Conservation (phyloP, 2,888 invertebrate genomes). For the Hedychridium roseum region DNA sequence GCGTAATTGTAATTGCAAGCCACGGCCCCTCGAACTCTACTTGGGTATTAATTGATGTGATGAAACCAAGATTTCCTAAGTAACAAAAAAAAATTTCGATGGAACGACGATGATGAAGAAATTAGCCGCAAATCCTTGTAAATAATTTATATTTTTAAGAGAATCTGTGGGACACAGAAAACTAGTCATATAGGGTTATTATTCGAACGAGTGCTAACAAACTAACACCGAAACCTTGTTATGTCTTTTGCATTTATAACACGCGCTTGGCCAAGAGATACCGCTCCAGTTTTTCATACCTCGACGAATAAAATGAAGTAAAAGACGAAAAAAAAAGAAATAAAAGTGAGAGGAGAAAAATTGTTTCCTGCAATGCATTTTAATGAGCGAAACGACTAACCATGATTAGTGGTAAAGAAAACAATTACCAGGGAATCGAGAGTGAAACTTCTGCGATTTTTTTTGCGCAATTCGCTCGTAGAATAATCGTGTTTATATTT, state of each 20-base stretch:
- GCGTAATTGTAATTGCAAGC: conserved; percentile 39
- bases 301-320: conserved; percentile 35
- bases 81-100: no score
- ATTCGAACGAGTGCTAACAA: conserved; percentile 60
- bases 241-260: conserved; percentile 61
- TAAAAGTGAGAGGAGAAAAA: no score
- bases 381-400: conserved; percentile 54
- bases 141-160: conserved; percentile 64
- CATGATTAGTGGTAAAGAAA: conserved; percentile 54
- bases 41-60: conserved; percentile 61
- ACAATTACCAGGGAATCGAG: no score
- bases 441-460: no score
- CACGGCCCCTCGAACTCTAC: conserved; percentile 54
- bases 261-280: conserved; percentile 46
- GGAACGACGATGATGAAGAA: no score
- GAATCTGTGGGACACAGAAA: conserved; percentile 58
- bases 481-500: no score
- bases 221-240: conserved; percentile 60
- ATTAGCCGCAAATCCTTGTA: conserved; percentile 59
- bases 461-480: no score
- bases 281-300: conserved; percentile 56
- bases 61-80: conserved; percentile 56
- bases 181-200: conserved; percentile 63
- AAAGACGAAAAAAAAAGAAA: conserved; percentile 4
- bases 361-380: conserved; percentile 52